These are phyloP conservation scores for Zophobas atratus DNA, from an alignment of 1,140 invertebrate species.

Conservation along the genomic window DNA sequence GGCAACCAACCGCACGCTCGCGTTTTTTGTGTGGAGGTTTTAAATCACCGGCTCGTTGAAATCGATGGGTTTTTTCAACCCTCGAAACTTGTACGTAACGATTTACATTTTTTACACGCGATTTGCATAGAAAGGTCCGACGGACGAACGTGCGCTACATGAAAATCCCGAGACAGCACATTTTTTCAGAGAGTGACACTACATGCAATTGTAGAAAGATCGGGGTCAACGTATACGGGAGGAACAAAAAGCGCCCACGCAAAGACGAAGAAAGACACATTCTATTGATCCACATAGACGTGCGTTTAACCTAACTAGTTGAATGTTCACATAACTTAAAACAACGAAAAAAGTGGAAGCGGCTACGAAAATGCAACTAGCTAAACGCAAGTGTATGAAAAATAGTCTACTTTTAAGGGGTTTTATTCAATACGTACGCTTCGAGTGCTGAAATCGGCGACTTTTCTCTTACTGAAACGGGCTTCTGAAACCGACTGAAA, in stretches of 20 bases:
- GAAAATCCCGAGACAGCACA: neutral
- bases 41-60: neutral
- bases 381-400: slow-evolving; percentile 14
- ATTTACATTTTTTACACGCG: neutral
- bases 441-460: slow-evolving; percentile 40
- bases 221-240: slow-evolving; percentile 26
- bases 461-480: slow-evolving; percentile 29
- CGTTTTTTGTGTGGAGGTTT: neutral
- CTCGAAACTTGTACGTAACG: neutral
- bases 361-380: slow-evolving; percentile 4
- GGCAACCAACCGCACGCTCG: neutral
- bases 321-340: slow-evolving; percentile 7
- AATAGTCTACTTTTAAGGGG: slow-evolving; percentile 29
- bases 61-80: neutral
- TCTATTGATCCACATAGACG: slow-evolving; percentile 36
- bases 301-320: slow-evolving; percentile 43
- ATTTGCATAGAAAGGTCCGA: neutral
- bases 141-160: neutral
- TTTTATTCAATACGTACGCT: slow-evolving; percentile 4
- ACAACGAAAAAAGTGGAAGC: neutral
- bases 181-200: slow-evolving; percentile 11
- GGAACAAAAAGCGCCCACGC: slow-evolving; percentile 40
- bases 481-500: slow-evolving; percentile 47
- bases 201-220: slow-evolving; percentile 33
- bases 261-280: slow-evolving; percentile 40